Evolutionary conservation across 2,797 vertebrate species (phyloP).

Genomic region (Lates japonicus): DNA sequence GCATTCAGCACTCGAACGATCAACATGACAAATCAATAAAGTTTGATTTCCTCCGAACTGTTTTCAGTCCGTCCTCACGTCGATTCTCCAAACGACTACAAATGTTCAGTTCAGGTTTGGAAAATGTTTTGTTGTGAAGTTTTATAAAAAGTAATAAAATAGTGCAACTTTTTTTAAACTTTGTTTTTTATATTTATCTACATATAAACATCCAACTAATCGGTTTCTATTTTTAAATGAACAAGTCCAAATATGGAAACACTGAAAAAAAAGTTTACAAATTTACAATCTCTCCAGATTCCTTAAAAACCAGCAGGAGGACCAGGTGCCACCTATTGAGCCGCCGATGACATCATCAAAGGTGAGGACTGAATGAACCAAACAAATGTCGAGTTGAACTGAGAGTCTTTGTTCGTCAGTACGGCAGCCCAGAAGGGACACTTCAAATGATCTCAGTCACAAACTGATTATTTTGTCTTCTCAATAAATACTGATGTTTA

Average conservation of each 20-base stretch:
- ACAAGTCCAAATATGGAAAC: constrained; percentile 60
- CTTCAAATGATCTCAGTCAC: neutral
- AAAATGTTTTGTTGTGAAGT: constrained; percentile 73
- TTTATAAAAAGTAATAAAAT: constrained; percentile 91
- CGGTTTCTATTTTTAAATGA: constrained; percentile 48
- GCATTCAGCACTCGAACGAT: constrained; percentile 44
- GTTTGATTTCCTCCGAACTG: constrained; percentile 20
- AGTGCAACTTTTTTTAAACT: constrained; percentile 83
- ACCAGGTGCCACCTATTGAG: neutral
- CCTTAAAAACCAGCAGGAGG: constrained; percentile 68
- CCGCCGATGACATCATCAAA: constrained; percentile 35
- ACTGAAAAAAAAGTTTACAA: constrained; percentile 71
- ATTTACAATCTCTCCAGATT: constrained; percentile 74
- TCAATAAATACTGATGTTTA: neutral
- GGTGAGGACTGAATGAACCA: constrained; percentile 26
- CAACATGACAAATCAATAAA: constrained; percentile 47
- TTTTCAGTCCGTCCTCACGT: constrained; percentile 44
- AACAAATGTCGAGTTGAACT: constrained; percentile 6
- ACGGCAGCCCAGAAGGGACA: constrained; percentile 13
- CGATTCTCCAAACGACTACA: constrained; percentile 58
- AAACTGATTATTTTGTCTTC: neutral
- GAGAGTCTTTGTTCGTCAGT: neutral
- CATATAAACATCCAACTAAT: constrained; percentile 83
- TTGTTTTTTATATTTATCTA: constrained; percentile 82
- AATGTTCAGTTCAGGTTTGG: constrained; percentile 35